Conservation (phyloP, 2,888 invertebrate genomes). For the Dioctria linearis region DNA sequence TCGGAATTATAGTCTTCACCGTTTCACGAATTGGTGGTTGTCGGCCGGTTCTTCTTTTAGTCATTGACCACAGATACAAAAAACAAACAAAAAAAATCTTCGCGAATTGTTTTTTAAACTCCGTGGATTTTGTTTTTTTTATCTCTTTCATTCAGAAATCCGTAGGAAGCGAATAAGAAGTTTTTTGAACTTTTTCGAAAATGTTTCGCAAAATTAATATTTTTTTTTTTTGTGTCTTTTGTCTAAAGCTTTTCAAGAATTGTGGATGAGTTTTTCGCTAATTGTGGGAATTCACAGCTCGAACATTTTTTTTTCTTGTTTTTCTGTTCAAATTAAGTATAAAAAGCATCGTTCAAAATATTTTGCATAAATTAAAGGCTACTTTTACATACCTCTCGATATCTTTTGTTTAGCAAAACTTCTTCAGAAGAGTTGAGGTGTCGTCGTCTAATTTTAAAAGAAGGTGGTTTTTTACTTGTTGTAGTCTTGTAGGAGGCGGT, state of each 20-base stretch:
- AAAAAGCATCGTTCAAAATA: conserved; percentile 41
- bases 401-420: neutral
- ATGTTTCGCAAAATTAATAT: conserved; percentile 33
- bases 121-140: conserved; percentile 16
- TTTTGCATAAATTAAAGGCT: conserved; percentile 39
- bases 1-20: conserved; percentile 24
- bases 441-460: too few species aligned
- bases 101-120: conserved; percentile 7
- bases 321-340: conserved; percentile 7
- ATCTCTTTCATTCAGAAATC: conserved; percentile 9
- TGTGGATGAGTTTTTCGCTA: conserved; percentile 16
- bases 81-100: neutral
- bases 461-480: too few species aligned
- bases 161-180: conserved; percentile 30
- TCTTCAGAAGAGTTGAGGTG: too few species aligned
- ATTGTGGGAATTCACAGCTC: conserved; percentile 35
- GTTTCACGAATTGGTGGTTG: neutral
- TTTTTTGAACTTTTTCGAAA: conserved; percentile 50
- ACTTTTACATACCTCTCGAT: neutral
- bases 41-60: conserved; percentile 33
- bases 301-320: conserved; percentile 26
- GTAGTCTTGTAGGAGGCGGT: neutral
- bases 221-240: too few species aligned
- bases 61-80: neutral
- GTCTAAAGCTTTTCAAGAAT: neutral